Evolutionary conservation across 1,140 invertebrate genomes (phyloP).

Genomic region (Drosophila simulans): DNA sequence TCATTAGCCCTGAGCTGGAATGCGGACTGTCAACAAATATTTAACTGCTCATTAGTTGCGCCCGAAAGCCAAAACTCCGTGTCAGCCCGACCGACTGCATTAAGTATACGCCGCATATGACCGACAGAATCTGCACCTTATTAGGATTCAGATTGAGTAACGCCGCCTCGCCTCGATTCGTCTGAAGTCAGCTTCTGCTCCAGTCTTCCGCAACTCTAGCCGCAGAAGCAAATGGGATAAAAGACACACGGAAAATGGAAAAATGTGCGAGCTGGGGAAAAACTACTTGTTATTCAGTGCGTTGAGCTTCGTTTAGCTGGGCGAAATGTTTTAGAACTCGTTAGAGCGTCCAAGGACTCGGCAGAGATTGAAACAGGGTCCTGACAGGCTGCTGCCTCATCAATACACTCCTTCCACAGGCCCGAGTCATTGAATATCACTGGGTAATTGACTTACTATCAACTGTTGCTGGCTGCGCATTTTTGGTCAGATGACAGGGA

Average conservation of each 20-base stretch:
- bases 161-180: slow-evolving; percentile 54
- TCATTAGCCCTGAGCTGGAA: slow-evolving; percentile 65
- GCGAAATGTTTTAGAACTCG: slow-evolving; percentile 80
- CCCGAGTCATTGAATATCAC: slow-evolving; percentile 43
- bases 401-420: slow-evolving; percentile 46
- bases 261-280: slow-evolving; percentile 39
- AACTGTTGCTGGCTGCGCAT: slow-evolving; percentile 55
- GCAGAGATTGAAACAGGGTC: slow-evolving; percentile 45
- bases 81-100: slow-evolving; percentile 27
- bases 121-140: slow-evolving; percentile 57
- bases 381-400: slow-evolving; percentile 48
- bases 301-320: slow-evolving; percentile 80
- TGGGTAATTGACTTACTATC: slow-evolving; percentile 70
- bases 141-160: slow-evolving; percentile 67
- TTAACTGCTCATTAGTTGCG: slow-evolving; percentile 72
- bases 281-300: slow-evolving; percentile 81
- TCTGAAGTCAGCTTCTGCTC: slow-evolving; percentile 53
- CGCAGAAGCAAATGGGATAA: slow-evolving; percentile 17
- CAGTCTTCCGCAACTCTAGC: slow-evolving; percentile 47
- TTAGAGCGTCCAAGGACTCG: slow-evolving; percentile 52
- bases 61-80: background rate
- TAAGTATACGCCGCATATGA: slow-evolving; percentile 62
- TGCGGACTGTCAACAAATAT: slow-evolving; percentile 71
- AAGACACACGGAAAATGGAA: slow-evolving; percentile 45
- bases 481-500: slow-evolving; percentile 14